Conservation (phyloP, 2,113 vertebrate genomes). For the Hemiprocne comata region DNA sequence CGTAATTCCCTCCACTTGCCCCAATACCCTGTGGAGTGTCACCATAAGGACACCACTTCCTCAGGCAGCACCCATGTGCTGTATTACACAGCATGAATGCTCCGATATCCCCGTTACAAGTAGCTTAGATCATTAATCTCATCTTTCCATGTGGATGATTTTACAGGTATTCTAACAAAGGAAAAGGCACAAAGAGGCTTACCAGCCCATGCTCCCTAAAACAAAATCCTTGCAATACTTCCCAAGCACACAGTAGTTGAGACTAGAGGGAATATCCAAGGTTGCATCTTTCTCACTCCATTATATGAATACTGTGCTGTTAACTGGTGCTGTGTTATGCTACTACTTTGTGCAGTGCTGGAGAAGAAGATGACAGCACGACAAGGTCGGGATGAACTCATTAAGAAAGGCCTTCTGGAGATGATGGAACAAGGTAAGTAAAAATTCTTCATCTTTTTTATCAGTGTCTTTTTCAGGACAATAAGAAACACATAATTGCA, state of each 20-base stretch:
- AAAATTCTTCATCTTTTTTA: background rate
- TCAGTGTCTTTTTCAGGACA: background rate
- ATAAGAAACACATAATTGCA: background rate
- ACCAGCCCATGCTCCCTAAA: background rate
- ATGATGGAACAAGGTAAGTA: conserved; percentile 85
- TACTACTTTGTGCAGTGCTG: conserved; percentile 70
- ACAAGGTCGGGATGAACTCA: conserved; percentile 85
- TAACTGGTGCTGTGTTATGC: conserved; percentile 35
- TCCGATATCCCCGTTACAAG: background rate
- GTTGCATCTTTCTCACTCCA: background rate
- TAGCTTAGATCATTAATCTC: background rate
- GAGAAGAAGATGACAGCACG: conserved; percentile 88
- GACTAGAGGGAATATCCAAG: background rate
- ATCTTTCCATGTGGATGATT: background rate
- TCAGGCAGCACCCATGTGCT: background rate
- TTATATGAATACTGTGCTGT: background rate
- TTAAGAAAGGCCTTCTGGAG: conserved; percentile 85
- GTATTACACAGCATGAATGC: background rate
- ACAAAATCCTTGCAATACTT: background rate
- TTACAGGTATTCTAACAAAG: background rate
- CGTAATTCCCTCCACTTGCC: background rate
- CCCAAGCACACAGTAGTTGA: background rate
- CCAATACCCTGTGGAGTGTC: background rate
- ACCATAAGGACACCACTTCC: background rate
- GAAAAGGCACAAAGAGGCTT: background rate